Base-by-base conservation (phyloP, 2,797 vertebrate genomes). In the Hypotaenidia okinawae region DNA sequence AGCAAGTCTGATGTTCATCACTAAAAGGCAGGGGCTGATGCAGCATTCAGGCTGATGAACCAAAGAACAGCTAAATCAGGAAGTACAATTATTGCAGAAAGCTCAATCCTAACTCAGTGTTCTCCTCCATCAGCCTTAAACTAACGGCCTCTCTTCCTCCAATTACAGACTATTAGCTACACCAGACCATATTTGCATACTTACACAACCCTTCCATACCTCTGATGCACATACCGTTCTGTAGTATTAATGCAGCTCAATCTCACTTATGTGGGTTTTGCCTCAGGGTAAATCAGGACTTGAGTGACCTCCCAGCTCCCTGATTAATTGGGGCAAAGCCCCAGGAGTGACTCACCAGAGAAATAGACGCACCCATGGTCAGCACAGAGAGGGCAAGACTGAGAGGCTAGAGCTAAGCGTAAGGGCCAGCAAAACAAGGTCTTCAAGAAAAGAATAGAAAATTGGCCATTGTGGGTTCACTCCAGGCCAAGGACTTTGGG, bases 111-210 rank as follows among this genome's bases (percentile, higher is more conserved):
- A 83, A 62, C 72, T 83, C 18, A 0, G 51, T 54, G 80, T 83
- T 94, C 80, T 90, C 61, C 51, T 91, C 86, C 76, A 66, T 59
- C 68, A 77, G 64, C 79, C 57, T 70, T 51, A 32, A 91, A 91
- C 68, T 92, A 86, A 88, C 55, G 57, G 80, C 52, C 61, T 69
- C 72, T 77, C 64, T 91, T 94, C 39, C 35, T 57, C 75, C 85
- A 93, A 86, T 92, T 86, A 88, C 17, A 88, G 79, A 77, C 66
- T 80, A 63, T 77, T 81, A 88, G 77, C 83, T 73, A 90, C 62
- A 87, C 64, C 55, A 92, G 75, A 51, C 68, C 14, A 4, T 35
- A 93, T 93, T 59, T 90, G 79, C 83, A 79, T 58, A 62, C 61
- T 89, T 88, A 69, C 11, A n/a, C 80, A 90, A 33, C 11, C 2